Evolutionary conservation across 2,113 vertebrate species (phyloP), one percentile per base, ranked within the genome.

Genomic region (Microtus montanus): DNA sequence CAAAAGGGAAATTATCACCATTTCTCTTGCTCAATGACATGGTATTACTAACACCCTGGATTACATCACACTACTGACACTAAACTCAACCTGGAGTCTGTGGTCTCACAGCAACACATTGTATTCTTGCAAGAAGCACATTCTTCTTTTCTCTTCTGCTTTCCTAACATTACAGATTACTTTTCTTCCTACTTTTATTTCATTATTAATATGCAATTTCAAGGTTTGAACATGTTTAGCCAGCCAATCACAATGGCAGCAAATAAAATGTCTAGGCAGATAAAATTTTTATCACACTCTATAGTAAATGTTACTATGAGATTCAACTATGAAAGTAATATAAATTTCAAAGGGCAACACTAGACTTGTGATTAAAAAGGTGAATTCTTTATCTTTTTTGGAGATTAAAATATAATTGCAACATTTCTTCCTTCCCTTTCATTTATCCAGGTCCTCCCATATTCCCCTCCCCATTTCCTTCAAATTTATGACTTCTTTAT

Each of bases 201-300:
- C 17, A 35, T 78, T 78, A 93, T 71, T 49, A 82, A 79, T 41
- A 78, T 80, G 90, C 54, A 85, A 30, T 92, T 87, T 13, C 64
- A 78, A 61, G 5, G 15, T 52, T 24, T 64, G 49, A 96, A 94
- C 58, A 35, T 87, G 47, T 83, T 20, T 83, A 79, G 41, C n/a
- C n/a, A 84, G 2, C 13, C 44, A 71, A 47, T 87, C 33, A 91
- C 9, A 92, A 22, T 9, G 24, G 33, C 0, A 70, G 7, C 66
- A 74, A 58, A 44, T 74, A 84, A 96, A 94, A 90, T 92, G 19
- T 73, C 14, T 38, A 79, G 12, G 1, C 28, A 58, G 15, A 47
- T 33, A 11, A 2, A 33, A 78, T 64, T 94, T 96, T 90, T 85
- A 94, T 89, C 66, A 20, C 30, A 54, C 89, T 35, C 15, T 44